phyloP scores from a whole-genome alignment of 2,797 vertebrate species.

The Microcaecilia unicolor region DNA sequence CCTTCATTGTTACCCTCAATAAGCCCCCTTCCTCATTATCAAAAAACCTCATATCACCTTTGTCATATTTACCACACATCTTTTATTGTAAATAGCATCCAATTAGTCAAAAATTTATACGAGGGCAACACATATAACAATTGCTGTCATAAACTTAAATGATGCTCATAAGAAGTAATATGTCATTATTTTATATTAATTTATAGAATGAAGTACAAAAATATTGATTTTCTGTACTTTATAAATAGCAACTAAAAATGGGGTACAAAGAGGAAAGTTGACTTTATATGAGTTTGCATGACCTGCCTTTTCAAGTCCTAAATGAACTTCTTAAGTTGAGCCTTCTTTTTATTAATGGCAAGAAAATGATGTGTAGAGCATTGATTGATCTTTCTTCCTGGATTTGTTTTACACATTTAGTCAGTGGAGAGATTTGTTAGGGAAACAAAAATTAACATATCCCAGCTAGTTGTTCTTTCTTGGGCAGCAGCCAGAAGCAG shows the following conservation, averaged over 20 bases:
- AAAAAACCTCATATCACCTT: slow-evolving; percentile 62
- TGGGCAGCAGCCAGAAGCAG: slow-evolving; percentile 74
- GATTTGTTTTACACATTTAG: slow-evolving; percentile 78
- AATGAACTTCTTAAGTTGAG: slow-evolving; percentile 66
- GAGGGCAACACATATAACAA: slow-evolving; percentile 57
- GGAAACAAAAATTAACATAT: slow-evolving; percentile 85
- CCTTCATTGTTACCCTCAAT: slow-evolving; percentile 53
- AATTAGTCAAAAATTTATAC: slow-evolving; percentile 67
- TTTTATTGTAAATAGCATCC: slow-evolving; percentile 72
- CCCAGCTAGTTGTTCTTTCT: slow-evolving; percentile 81
- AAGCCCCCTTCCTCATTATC: slow-evolving; percentile 60
- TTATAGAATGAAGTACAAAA: slow-evolving; percentile 29
- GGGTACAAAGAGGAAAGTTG: too few relatives aligned
- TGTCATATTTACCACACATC: slow-evolving; percentile 72
- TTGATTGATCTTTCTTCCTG: slow-evolving; percentile 80
- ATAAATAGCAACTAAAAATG: too few relatives aligned
- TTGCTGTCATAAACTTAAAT: slow-evolving; percentile 49
- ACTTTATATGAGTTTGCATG: slow-evolving; percentile 52
- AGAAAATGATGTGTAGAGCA: slow-evolving; percentile 68
- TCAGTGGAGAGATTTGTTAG: slow-evolving; percentile 79
- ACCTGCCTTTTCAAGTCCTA: slow-evolving; percentile 65
- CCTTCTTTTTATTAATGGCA: slow-evolving; percentile 68
- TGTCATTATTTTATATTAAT: slow-evolving; percentile 35
- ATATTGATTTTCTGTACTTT: slow-evolving; percentile 36
- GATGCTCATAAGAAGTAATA: slow-evolving; percentile 45